These are phyloP conservation scores for Enteromius thamalakanensis DNA, from an alignment of 2,797 vertebrate species.

Conservation along the genomic window DNA sequence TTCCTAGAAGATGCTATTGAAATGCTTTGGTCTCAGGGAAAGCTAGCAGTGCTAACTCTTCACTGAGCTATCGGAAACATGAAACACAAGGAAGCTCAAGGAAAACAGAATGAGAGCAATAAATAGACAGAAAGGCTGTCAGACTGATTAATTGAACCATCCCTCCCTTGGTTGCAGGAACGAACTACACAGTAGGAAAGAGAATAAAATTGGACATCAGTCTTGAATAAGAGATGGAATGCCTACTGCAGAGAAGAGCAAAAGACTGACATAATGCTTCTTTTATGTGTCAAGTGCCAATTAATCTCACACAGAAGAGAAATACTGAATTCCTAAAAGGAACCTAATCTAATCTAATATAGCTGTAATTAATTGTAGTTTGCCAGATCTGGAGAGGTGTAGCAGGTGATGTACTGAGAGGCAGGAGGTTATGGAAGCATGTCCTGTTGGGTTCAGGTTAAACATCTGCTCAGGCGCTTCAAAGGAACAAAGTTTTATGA, in stretches of 20 bases:
- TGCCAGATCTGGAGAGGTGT: conserved; percentile 20
- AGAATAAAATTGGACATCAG: conserved; percentile 46
- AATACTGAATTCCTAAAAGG: conserved; percentile 24
- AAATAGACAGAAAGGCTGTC: conserved; percentile 44
- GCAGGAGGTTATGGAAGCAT: conserved; percentile 13
- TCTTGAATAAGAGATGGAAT: conserved; percentile 27
- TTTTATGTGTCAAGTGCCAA: conserved; percentile 41
- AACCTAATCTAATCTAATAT: conserved; percentile 25
- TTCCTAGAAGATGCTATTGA: neutral
- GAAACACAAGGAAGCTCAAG: conserved; percentile 10
- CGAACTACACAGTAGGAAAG: conserved; percentile 31
- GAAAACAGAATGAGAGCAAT: conserved; percentile 14
- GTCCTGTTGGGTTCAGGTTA: conserved; percentile 25
- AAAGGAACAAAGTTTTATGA: conserved; percentile 2
- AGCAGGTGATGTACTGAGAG: conserved; percentile 12
- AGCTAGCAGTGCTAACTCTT: conserved; percentile 2
- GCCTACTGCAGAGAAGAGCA: conserved; percentile 19
- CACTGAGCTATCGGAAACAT: neutral
- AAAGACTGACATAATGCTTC: conserved; percentile 15
- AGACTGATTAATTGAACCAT: conserved; percentile 58
- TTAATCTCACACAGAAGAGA: conserved; percentile 33
- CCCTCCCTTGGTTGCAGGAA: conserved; percentile 30
- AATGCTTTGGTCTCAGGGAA: neutral
- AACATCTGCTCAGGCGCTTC: conserved; percentile 39
- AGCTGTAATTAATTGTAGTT: conserved; percentile 15